Evolutionary conservation across 2,888 invertebrate species (phyloP), one percentile per base, ranked within the genome.

Genomic region (Antitype chi): DNA sequence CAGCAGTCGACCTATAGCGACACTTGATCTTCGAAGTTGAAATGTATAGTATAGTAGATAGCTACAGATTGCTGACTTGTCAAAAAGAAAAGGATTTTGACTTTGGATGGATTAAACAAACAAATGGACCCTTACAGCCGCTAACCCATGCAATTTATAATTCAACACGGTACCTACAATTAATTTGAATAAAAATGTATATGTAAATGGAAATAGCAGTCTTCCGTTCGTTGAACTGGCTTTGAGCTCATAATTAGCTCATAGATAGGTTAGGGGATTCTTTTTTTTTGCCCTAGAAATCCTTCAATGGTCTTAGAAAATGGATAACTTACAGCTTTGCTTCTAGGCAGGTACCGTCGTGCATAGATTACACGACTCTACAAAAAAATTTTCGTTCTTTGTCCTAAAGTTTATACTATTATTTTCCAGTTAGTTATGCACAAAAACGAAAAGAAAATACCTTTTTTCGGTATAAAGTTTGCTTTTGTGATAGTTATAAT

Each of bases 151-250:
- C 25, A 15, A 59, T 32, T 49, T 47, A 20, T 8, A 23, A 52
- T 2, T n/a, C 15, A 53, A 47, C 5, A 20, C 20, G 25, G 23
- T 32, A 25, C n/a, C n/a, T n/a, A n/a, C 49, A 71, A 20, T 62
- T 0, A 53, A 74, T 74, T 62, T 74, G 15, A 47, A 60, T 60
- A 60, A 28, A 23, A 70, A 47, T 15, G 47, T 17, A 6, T 59
- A 59, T 59, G 47, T 38, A 32, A 71, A 74, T 70, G 55, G 8
- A 49, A 57, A 7, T 69, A 73, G 57, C 57, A 32, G 28, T 43
- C 17, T 28, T 57, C 25, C 57, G 59, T 25, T 55, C 20, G 32
- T 74, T 75, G 25, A 55, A 75, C 63, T 76, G 38, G 4, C 23
- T 63, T 49, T 38, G 23, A 55, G n/a, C 28, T n/a, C 23, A 9